A percentile compares a stretch with the other conserved stretches of the same genome.
phyloP scores from a whole-genome alignment of 2,797 vertebrate genomes.

The Micropoecilia bifurca region DNA sequence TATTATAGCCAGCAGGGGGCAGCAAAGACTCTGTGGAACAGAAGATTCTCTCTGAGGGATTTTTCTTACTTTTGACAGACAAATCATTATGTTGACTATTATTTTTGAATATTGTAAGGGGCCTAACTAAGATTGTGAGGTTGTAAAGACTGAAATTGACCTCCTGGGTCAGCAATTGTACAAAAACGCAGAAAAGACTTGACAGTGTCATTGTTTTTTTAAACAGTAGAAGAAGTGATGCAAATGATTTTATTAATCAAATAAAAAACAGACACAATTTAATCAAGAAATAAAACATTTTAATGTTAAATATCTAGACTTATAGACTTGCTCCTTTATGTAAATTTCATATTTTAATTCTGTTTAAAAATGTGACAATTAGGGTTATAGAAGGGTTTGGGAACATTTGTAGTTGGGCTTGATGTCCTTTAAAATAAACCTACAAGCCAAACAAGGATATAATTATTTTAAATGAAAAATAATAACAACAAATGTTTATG shows the following conservation, averaged over 20 bases:
- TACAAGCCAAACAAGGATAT: background rate
- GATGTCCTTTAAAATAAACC: background rate
- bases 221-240: background rate
- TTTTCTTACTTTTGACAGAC: background rate
- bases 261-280: background rate
- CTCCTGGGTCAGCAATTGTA: background rate
- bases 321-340: background rate
- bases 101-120: background rate
- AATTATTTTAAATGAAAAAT: background rate
- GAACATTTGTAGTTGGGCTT: background rate
- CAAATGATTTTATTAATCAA: background rate
- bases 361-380: background rate
- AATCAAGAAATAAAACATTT: background rate
- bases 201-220: background rate
- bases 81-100: background rate
- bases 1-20: constrained; percentile 34
- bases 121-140: background rate
- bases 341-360: background rate
- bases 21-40: constrained; percentile 22
- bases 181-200: background rate
- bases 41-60: background rate
- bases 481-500: background rate
- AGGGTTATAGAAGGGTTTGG: background rate
- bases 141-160: background rate
- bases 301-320: background rate